Evolutionary conservation across 2,797 vertebrate genomes (phyloP).

Genomic region (Sebastes itinus): DNA sequence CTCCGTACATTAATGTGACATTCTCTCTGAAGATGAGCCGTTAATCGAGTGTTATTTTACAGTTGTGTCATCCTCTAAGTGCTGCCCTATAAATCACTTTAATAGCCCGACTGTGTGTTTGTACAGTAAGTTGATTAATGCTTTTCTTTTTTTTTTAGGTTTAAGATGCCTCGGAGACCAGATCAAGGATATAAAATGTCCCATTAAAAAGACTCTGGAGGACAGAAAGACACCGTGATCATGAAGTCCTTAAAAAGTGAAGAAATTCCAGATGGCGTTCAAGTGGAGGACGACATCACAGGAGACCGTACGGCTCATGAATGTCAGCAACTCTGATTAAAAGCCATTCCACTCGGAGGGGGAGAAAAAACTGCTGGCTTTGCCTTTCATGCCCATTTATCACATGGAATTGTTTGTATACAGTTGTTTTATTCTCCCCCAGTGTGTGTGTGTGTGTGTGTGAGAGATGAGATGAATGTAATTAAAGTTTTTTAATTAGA

Average conservation of each 20-base stretch:
- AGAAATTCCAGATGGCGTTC: constrained; percentile 65
- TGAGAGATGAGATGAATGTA: constrained; percentile 74
- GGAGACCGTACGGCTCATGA: constrained; percentile 49
- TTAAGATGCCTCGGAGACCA: constrained; percentile 30
- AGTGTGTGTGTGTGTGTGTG: constrained; percentile 28
- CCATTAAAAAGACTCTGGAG: constrained; percentile 7
- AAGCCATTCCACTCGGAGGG: constrained; percentile 31
- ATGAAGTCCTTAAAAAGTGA: constrained; percentile 22
- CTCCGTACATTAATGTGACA: constrained; percentile 24
- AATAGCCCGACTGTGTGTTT: constrained; percentile 12
- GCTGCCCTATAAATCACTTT: constrained; percentile 34
- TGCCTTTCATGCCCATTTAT: constrained; percentile 61
- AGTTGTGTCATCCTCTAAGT: constrained; percentile 8
- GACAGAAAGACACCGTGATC: constrained; percentile 16
- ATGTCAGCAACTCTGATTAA: constrained; percentile 72
- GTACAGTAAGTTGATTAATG: constrained; percentile 23
- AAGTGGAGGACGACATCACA: constrained; percentile 55
- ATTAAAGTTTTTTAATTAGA: constrained; percentile 82
- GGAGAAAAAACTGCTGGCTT: constrained; percentile 35
- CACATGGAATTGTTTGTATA: constrained; percentile 71
- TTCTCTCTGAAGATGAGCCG: constrained; percentile 20
- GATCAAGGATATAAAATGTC: constrained; percentile 21
- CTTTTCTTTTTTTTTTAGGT: background rate
- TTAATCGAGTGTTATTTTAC: constrained; percentile 39
- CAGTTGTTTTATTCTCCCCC: constrained; percentile 57